Evolutionary conservation across 2,113 vertebrate genomes (phyloP).

Genomic region (Lonchura striata): DNA sequence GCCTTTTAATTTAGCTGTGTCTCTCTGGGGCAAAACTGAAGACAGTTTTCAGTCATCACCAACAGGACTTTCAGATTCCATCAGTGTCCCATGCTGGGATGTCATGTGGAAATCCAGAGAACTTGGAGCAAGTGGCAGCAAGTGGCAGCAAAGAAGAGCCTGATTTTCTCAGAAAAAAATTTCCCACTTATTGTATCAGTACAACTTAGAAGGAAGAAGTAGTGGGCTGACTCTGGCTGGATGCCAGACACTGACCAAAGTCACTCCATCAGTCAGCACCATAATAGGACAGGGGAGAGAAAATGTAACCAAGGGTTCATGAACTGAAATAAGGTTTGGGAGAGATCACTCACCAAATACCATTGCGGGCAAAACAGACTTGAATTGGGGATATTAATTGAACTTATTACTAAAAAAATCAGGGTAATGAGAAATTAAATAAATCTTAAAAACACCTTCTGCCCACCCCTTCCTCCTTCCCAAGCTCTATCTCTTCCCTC

Average conservation of each 20-base stretch:
- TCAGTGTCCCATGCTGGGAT: background rate
- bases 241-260: background rate
- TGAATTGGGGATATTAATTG: too few relatives aligned
- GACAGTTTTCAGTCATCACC: background rate
- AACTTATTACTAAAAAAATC: too few relatives aligned
- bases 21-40: background rate
- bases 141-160: background rate
- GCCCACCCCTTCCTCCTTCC: background rate
- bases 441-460: background rate
- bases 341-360: background rate
- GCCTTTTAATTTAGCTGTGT: background rate
- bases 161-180: background rate
- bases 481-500: background rate
- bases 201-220: background rate
- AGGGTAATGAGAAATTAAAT: background rate
- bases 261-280: background rate
- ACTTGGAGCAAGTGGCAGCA: background rate
- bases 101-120: background rate
- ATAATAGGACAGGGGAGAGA: background rate
- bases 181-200: background rate
- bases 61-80: background rate
- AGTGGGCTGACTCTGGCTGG: background rate
- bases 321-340: too few relatives aligned
- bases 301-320: background rate
- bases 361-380: fast-evolving